phyloP scores from a whole-genome alignment of 1,140 invertebrate genomes.

The Anastrepha ludens region DNA sequence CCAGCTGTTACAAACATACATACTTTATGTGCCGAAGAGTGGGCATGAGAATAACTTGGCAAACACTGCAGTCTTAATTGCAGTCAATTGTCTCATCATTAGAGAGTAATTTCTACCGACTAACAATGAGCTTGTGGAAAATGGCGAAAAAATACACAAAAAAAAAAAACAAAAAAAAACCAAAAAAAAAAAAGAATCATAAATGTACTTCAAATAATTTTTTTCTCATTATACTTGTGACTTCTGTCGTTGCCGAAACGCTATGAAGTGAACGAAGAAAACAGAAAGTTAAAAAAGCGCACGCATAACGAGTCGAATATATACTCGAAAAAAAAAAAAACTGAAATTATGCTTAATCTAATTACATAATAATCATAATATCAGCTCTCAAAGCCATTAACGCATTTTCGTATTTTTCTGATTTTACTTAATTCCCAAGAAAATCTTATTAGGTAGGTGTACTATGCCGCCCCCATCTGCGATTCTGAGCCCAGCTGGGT shows the following conservation, averaged over 20 bases:
- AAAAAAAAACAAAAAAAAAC: not conserved
- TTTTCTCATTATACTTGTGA: not conserved
- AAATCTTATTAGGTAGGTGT: conserved; percentile 63
- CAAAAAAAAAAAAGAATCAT: not conserved
- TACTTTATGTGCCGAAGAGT: too few species aligned
- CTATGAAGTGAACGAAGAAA: not conserved
- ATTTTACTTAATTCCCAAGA: conserved; percentile 64
- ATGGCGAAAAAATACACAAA: conserved; percentile 7
- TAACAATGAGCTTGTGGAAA: not conserved
- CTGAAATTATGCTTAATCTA: conserved; percentile 73
- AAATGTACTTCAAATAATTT: conserved; percentile 7
- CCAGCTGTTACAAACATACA: too few species aligned
- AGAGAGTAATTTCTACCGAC: not conserved
- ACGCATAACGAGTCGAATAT: conserved; percentile 60
- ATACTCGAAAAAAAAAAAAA: conserved; percentile 11
- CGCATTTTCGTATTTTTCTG: conserved; percentile 68
- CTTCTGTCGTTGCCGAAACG: not conserved
- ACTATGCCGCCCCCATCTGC: conserved; percentile 51
- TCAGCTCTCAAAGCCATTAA: conserved; percentile 67
- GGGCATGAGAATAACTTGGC: not conserved
- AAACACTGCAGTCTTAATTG: conserved; percentile 18
- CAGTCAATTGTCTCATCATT: conserved; percentile 9
- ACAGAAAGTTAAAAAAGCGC: conserved; percentile 35
- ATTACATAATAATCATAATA: conserved; percentile 73
- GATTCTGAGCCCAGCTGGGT: not conserved